Evolutionary conservation across 2,797 vertebrate species (phyloP).

Genomic region (Myioborus melanocephalus): DNA sequence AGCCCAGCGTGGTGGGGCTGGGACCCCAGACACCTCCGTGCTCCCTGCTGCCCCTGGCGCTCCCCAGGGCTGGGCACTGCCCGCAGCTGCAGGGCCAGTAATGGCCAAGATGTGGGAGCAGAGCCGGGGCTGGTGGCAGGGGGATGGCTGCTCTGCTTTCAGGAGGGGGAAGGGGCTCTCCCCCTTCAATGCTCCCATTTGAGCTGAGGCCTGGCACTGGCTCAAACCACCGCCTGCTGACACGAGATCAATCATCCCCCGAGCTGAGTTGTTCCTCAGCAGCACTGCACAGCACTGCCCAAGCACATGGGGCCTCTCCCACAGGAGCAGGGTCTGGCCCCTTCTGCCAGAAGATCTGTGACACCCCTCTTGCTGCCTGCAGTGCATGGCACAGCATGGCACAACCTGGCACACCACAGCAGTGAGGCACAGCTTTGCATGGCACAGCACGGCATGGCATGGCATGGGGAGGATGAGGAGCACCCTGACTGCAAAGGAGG

Average conservation of each 20-base stretch:
- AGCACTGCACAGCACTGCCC: background rate
- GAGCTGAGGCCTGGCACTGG: constrained; percentile 54
- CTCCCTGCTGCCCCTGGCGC: fast-evolving
- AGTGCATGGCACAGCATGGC: fast-evolving
- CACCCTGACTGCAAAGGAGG: background rate
- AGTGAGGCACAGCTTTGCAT: background rate
- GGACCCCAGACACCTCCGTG: fast-evolving
- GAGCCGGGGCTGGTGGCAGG: fast-evolving
- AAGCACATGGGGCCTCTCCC: background rate
- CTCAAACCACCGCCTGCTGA: constrained; percentile 59
- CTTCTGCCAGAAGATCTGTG: background rate
- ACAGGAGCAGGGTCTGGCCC: background rate
- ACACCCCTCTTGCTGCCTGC: background rate
- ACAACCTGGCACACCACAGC: background rate
- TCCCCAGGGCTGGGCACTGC: background rate
- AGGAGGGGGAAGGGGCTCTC: constrained; percentile 44
- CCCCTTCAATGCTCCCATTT: constrained; percentile 54
- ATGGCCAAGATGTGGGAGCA: background rate
- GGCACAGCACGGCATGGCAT: background rate
- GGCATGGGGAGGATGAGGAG: background rate
- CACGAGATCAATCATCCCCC: constrained; percentile 37
- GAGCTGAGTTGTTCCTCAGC: background rate
- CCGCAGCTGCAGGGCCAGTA: fast-evolving
- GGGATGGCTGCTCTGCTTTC: background rate
- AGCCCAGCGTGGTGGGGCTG: background rate